These are phyloP conservation scores for Thinocorus orbignyianus DNA, from an alignment of 2,113 vertebrate species.

Conservation along the genomic window DNA sequence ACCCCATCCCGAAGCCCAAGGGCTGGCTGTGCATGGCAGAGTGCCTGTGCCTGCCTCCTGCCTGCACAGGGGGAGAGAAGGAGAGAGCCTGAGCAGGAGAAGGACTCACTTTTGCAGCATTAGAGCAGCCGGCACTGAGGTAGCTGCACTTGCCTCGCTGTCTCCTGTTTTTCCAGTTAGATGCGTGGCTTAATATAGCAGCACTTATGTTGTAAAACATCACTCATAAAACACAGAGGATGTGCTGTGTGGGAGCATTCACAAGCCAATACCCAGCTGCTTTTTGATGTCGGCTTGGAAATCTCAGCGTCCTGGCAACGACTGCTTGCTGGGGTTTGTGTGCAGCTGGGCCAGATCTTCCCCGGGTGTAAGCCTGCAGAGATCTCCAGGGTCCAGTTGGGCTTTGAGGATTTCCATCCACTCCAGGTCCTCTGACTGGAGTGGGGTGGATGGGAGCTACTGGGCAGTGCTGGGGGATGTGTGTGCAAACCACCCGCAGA, in stretches of 20 bases:
- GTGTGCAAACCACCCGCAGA: not conserved
- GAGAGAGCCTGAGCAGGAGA: not conserved
- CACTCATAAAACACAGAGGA: conserved; percentile 47
- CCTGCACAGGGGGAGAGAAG: not conserved
- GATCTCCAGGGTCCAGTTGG: not conserved
- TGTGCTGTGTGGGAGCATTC: conserved; percentile 49
- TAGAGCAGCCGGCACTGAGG: not conserved
- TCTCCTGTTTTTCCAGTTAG: conserved; percentile 60
- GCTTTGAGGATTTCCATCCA: not conserved
- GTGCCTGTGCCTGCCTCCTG: not conserved
- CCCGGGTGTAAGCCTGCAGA: not conserved
- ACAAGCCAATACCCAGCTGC: conserved; percentile 37
- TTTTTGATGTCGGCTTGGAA: conserved; percentile 56
- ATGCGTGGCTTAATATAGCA: conserved; percentile 57
- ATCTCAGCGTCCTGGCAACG: conserved; percentile 34
- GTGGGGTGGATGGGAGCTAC: not conserved
- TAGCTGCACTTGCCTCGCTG: not conserved
- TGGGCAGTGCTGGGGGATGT: fast-evolving
- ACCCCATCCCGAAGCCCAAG: not conserved
- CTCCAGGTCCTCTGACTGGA: not conserved
- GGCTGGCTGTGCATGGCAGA: not conserved
- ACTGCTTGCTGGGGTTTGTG: not conserved
- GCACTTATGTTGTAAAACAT: conserved; percentile 50
- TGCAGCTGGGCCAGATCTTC: not conserved
- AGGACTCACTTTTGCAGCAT: not conserved